These are phyloP conservation scores for Pogonognathellus flavescens DNA, from an alignment of 1,140 invertebrate genomes.

Conservation along the genomic window DNA sequence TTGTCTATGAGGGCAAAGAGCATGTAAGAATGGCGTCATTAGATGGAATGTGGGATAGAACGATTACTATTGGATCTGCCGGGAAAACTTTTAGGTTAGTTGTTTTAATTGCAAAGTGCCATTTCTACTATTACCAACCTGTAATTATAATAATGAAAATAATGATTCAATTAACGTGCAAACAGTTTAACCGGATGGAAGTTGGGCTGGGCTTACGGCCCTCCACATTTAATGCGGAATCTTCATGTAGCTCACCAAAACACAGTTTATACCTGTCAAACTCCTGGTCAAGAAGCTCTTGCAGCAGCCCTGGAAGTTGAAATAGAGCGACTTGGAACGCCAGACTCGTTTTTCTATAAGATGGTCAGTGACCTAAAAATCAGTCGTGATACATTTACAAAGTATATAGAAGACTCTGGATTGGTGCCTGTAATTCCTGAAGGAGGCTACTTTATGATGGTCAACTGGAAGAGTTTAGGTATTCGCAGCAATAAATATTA, in stretches of 20 bases:
- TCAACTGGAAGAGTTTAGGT: constrained; percentile 88
- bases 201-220: constrained; percentile 96
- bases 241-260: constrained; percentile 94
- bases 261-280: constrained; percentile 90
- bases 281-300: constrained; percentile 74
- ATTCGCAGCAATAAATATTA: constrained; percentile 28
- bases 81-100: constrained; percentile 62
- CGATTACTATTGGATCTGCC: constrained; percentile 80
- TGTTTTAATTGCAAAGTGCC: neutral
- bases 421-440: constrained; percentile 70
- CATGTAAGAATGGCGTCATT: constrained; percentile 85
- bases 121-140: constrained; percentile 1
- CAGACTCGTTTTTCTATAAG: constrained; percentile 63
- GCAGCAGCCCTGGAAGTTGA: constrained; percentile 61
- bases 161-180: neutral
- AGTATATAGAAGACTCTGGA: constrained; percentile 52
- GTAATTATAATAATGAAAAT: neutral
- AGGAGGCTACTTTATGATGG: constrained; percentile 97
- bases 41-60: constrained; percentile 94
- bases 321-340: constrained; percentile 61
- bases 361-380: constrained; percentile 64
- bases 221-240: constrained; percentile 83
- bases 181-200: constrained; percentile 98
- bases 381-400: constrained; percentile 58
- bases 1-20: constrained; percentile 87